A percentile compares a stretch with the other conserved stretches of the same genome.
Conservation (phyloP, 2,797 vertebrate genomes). For the Heteromormyrus szaboi region DNA sequence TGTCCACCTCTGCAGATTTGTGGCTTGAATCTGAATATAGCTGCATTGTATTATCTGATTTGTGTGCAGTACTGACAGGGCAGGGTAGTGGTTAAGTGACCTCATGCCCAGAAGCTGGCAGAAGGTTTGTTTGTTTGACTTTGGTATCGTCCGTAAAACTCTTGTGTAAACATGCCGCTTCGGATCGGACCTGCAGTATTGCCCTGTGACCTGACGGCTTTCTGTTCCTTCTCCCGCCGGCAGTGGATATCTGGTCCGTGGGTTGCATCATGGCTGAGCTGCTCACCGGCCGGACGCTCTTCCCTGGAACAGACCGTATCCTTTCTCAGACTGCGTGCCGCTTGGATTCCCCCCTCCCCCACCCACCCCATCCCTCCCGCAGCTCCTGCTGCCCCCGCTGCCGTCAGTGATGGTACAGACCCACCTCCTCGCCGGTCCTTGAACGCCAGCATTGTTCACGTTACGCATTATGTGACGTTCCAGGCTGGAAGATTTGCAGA, state of each 20-base stretch:
- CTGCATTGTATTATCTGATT: background rate
- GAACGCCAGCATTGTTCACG: background rate
- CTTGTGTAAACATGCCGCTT: background rate
- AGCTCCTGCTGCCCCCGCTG: background rate
- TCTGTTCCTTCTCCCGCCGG: constrained; percentile 36
- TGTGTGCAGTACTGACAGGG: background rate
- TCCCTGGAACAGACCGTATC: constrained; percentile 99
- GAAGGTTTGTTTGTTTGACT: background rate
- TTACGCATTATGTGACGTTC: background rate
- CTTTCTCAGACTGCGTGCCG: constrained; percentile 54
- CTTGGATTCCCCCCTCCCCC: background rate
- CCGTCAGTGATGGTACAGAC: background rate
- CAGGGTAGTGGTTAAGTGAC: background rate
- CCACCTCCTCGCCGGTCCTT: background rate
- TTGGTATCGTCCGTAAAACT: background rate
- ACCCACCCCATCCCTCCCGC: background rate
- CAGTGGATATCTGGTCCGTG: constrained; percentile 99
- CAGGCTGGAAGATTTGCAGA: background rate
- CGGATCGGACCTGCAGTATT: background rate
- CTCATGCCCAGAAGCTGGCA: background rate
- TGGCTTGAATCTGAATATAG: background rate
- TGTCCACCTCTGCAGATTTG: background rate
- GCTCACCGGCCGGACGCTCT: constrained; percentile 90
- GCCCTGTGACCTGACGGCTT: background rate
- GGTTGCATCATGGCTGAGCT: constrained; percentile 99